Conservation (phyloP, 2,888 invertebrate genomes). For the Ceriagrion tenellum region DNA sequence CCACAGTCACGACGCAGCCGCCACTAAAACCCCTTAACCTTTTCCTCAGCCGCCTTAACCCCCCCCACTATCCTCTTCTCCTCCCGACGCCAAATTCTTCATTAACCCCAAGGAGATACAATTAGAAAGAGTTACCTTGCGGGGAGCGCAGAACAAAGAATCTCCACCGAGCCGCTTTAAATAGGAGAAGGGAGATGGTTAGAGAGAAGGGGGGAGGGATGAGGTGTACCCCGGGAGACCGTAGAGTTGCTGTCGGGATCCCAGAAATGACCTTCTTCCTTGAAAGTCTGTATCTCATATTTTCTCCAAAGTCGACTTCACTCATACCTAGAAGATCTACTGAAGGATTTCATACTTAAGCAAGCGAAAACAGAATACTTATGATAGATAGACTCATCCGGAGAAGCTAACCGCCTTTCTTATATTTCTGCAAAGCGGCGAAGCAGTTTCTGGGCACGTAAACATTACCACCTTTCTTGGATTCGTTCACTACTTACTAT, state of each 20-base stretch:
- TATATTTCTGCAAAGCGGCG: too few species aligned
- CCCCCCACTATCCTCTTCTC: background rate
- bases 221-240: background rate
- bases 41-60: background rate
- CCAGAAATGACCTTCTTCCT: conserved; percentile 4
- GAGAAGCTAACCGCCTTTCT: too few species aligned
- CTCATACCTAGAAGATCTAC: background rate
- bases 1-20: conserved; percentile 26
- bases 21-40: conserved; percentile 34
- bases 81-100: conserved; percentile 41
- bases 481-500: too few species aligned
- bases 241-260: background rate
- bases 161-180: background rate
- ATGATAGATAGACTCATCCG: too few species aligned
- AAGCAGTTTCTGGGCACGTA: too few species aligned
- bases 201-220: background rate
- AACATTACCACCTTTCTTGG: too few species aligned
- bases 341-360: too few species aligned
- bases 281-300: background rate
- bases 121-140: conserved; percentile 59
- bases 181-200: background rate
- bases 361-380: too few species aligned
- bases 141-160: conserved; percentile 44
- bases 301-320: background rate
- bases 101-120: conserved; percentile 61